Evolutionary conservation across 2,888 invertebrate genomes (phyloP), one percentile per base, ranked within the genome.

Genomic region (Crematogaster levior): DNA sequence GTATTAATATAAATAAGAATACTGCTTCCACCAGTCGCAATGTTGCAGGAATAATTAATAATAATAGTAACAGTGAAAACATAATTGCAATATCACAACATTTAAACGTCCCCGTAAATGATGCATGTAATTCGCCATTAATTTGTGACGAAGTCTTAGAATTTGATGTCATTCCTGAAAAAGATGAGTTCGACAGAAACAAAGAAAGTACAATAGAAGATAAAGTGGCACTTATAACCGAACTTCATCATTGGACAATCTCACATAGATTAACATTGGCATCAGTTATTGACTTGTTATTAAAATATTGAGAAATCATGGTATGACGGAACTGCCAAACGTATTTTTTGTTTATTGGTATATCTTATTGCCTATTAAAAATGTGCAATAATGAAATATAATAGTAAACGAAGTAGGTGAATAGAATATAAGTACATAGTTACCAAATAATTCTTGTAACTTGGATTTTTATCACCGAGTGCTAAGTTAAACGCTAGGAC

Each of bases 391-490:
- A n/a, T n/a, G n/a, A n/a, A n/a, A n/a, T n/a, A n/a, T n/a, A n/a
- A n/a, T n/a, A n/a, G n/a, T n/a, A n/a, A n/a, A n/a, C n/a, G n/a
- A 43, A 18, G 18, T 43, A 40, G 3, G 40, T 4, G 15, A 18
- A 43, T 43, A 43, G 5, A 43, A 15, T 43, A 40, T 40, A 40
- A 40, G 12, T 12, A 12, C 12, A 40, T 12, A 43, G 5, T 34
- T 34, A 34, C 65, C 46, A 66, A 66, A 46, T 66, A 66, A 27
- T 27, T 66, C n/a, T 66, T 66, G 65, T 66, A 66, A n/a, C n/a
- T 12, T 10, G 27, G 2, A 66, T 66, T n/a, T 2, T 66, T 66
- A 18, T 66, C n/a, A n/a, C n/a, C 46, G 12, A 66, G 15, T 46
- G 15, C 65, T 46, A n/a, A 66, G n/a, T 66, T 66, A 46, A 66